Evolutionary conservation across 2,797 vertebrate genomes (phyloP).

Genomic region (Bothrops alternatus): DNA sequence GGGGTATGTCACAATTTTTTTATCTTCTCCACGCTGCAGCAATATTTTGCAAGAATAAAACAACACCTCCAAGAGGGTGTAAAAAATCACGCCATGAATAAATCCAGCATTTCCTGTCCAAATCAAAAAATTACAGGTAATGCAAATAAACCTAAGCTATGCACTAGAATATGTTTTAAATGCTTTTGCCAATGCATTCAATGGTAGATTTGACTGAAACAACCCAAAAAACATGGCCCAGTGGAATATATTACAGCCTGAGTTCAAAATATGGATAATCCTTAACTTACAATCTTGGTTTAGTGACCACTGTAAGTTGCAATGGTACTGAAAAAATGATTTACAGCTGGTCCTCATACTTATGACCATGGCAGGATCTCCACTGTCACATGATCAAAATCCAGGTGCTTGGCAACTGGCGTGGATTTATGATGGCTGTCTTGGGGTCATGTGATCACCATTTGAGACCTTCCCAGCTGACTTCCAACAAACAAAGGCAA

Average conservation of each 20-base stretch:
- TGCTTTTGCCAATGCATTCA: not conserved
- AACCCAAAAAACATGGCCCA: not conserved
- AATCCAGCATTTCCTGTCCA: not conserved
- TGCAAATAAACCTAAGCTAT: slow-evolving; percentile 3
- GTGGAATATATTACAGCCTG: not conserved
- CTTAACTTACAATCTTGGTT: too few relatives aligned
- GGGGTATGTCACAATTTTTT: not conserved
- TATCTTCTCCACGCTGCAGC: not conserved
- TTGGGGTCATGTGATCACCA: too few relatives aligned
- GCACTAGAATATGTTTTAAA: not conserved
- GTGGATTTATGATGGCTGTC: too few relatives aligned
- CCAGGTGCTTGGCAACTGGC: too few relatives aligned
- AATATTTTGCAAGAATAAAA: not conserved
- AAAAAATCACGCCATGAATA: not conserved
- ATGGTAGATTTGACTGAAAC: not conserved
- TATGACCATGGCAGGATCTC: too few relatives aligned
- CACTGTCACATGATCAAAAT: too few relatives aligned
- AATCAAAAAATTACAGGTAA: not conserved
- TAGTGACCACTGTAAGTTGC: too few relatives aligned
- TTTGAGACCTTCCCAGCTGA: too few relatives aligned
- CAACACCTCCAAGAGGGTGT: not conserved
- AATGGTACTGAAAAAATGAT: too few relatives aligned
- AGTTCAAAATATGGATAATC: not conserved
- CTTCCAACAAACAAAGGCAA: too few relatives aligned
- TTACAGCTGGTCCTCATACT: too few relatives aligned